Percentiles rank a stretch among this genome's conserved stretches.
phyloP scores from a whole-genome alignment of 37 sponge, comb jelly and placozoan species.

The Agelas oroides region DNA sequence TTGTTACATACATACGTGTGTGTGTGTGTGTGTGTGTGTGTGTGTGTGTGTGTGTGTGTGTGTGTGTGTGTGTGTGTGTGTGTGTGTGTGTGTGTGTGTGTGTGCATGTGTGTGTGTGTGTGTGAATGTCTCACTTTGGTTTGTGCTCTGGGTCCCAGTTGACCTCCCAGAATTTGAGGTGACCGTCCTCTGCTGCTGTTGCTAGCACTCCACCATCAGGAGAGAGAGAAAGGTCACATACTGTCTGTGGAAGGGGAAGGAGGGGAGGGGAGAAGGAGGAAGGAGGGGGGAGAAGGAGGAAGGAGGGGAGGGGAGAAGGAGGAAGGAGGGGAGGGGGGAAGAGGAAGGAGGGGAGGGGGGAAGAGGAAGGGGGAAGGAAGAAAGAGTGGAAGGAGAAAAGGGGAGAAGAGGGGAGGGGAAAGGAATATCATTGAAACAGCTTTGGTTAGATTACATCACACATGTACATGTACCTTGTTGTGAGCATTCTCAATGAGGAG shows the following conservation, averaged over 20 bases:
- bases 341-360: too few relatives aligned
- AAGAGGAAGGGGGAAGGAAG: too few relatives aligned
- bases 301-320: neutral
- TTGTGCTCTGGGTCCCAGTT: constrained; percentile 18
- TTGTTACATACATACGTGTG: too few relatives aligned
- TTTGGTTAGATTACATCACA: too few relatives aligned
- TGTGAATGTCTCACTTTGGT: constrained; percentile 64
- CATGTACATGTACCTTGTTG: constrained; percentile 31
- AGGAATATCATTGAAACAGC: too few relatives aligned
- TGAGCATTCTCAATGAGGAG: constrained; percentile 50
- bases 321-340: neutral
- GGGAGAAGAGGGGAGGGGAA: too few relatives aligned
- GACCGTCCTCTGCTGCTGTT: constrained; percentile 83
- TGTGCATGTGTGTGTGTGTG: too few relatives aligned
- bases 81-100: too few relatives aligned
- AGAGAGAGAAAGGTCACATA: constrained; percentile 79
- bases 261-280: neutral
- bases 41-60: too few relatives aligned
- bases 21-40: too few relatives aligned
- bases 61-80: too few relatives aligned
- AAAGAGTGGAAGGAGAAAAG: too few relatives aligned
- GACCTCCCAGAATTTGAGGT: constrained; percentile 89
- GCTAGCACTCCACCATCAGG: constrained; percentile 91
- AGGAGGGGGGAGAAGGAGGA: constrained; percentile 1
- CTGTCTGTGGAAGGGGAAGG: constrained; percentile 27